Evolutionary conservation across 2,888 invertebrate species (phyloP), one percentile per base, ranked within the genome.

Genomic region (Nymphalis polychloros): DNA sequence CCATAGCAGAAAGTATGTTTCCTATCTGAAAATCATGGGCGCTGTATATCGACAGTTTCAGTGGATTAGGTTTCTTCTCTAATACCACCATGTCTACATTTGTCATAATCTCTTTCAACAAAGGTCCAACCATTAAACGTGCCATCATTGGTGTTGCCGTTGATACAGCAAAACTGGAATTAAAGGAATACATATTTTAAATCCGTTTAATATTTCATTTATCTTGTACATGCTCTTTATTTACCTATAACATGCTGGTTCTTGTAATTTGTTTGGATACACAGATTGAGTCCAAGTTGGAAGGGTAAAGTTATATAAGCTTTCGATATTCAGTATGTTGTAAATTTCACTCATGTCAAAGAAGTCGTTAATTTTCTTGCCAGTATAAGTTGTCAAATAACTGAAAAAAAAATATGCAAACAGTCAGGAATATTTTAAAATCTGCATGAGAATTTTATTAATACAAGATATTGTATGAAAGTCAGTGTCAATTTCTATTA

Each of bases 1-100:
- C 94, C 27, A 98, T 84, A 0, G 95, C 93, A 81, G 95, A 95
- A 1, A 98, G 90, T 48, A 97, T 78, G 78, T 94, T 96, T 0
- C 95, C 96, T 17, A 98, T 88, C 0, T 96, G 97, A 0, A 95
- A 94, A 81, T 98, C 98, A 78, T 98, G 98, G 0, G 93, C 97
- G 71, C 97, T 97, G 79, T 96, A 97, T 62, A 97, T 92, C 79
- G 94, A 94, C 52, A 97, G 73, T 74, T 95, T 95, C 23, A 94
- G 90, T 73, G 93, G 80, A 6, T 79, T 78, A 1, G 72, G 61
- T 16, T 75, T 73, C 3, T 76, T 74, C 1, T 71, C 68, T 53
- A 48, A 50, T 41, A 82, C 73, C 67, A 93, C 94, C 0, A 91
- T 81, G 0, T 84, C 78, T 89, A 97, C 95, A 68, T 95, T 93